A percentile compares a stretch with the other conserved stretches of the same genome.
Evolutionary conservation across 2,888 invertebrate genomes (phyloP).

Genomic region (Drosophila parthenogenetica): DNA sequence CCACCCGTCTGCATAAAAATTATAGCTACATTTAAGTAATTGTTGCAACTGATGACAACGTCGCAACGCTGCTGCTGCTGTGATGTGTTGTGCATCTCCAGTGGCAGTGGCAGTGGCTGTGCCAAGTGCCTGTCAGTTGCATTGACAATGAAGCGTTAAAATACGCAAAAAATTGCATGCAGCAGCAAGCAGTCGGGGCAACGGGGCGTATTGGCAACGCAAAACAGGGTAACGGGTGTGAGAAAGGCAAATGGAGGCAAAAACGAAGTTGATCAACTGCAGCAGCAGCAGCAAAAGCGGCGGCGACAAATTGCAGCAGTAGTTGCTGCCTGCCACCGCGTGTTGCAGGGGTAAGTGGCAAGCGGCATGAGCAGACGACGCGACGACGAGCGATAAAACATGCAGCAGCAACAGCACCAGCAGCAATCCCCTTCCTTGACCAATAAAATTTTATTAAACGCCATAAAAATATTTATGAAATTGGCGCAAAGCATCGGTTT

Average conservation of each 20-base stretch:
- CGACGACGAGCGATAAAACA: slow-evolving; percentile 56
- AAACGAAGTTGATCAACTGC: slow-evolving; percentile 65
- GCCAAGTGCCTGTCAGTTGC: slow-evolving; percentile 68
- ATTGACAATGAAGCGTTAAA: slow-evolving; percentile 69
- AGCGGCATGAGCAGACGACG: slow-evolving; percentile 26
- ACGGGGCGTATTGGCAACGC: slow-evolving; percentile 12
- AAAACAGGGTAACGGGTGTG: not conserved
- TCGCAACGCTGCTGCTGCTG: slow-evolving; percentile 19
- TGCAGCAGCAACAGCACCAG: slow-evolving; percentile 29
- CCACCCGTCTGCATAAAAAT: slow-evolving; percentile 70
- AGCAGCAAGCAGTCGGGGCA: not conserved
- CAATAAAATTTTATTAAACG: slow-evolving; percentile 78
- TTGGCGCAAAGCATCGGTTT: slow-evolving; percentile 71
- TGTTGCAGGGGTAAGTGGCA: slow-evolving; percentile 16
- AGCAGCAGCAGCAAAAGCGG: slow-evolving; percentile 30
- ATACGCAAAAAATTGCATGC: slow-evolving; percentile 62
- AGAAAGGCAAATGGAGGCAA: not conserved
- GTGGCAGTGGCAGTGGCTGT: slow-evolving; percentile 18
- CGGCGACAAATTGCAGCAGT: slow-evolving; percentile 73
- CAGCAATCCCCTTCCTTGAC: slow-evolving; percentile 38
- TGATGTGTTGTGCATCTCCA: not conserved
- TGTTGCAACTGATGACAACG: slow-evolving; percentile 77
- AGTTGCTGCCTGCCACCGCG: slow-evolving; percentile 10
- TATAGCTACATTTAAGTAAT: slow-evolving; percentile 79
- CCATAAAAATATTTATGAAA: slow-evolving; percentile 79